Base-by-base conservation (phyloP, 2,888 invertebrate genomes). In the Scaptomyza polygonia region DNA sequence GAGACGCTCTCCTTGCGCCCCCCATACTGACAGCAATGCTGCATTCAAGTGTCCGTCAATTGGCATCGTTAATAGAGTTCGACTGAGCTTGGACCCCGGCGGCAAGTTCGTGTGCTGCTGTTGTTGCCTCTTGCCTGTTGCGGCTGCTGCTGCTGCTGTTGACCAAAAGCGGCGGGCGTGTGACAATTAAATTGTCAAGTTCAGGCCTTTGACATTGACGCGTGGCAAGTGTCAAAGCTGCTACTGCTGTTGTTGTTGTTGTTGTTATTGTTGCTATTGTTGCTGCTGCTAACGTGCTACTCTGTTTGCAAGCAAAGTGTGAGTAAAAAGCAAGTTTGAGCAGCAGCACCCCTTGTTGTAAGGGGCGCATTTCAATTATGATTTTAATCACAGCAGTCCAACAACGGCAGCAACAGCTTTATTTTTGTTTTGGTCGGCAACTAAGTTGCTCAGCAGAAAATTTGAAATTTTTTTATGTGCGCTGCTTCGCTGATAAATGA, bases 181-280 rank as follows among this genome's bases (percentile, higher is more conserved):
- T 88, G 88, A 88, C 88, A 88, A 88, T 88, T 88, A 89, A 88
- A 89, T 88, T 89, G 88, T 89, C 76, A 87, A 74, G 77, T 57
- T 62, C 67, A 71, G 81, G 79, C 82, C 79, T 74, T 68, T 71
- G 72, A 70, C 67, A 76, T 68, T 64, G 79, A 74, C 77, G 87
- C 87, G 86, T 77, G 86, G 87, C 85, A 80, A 80, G 85, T 86
- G 86, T 85, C 76, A 69, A 61, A 57, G 52, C 54, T 53, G 52
- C 54, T 63, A 57, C 59, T 70, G 52, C 29, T 66, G 71, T 6
- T 47, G 62, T 8, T 44, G 29, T 29, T n/a, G 36, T 16, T 34
- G 49, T 47, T 44, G 63, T 6, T 44, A 25, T 29, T n/a, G 36
- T n/a, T 34, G 49, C 25, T 25, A 25, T n/a, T n/a, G 63, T 6